Conservation (phyloP, 2,888 invertebrate species). For the Ochlodes sylvanus region DNA sequence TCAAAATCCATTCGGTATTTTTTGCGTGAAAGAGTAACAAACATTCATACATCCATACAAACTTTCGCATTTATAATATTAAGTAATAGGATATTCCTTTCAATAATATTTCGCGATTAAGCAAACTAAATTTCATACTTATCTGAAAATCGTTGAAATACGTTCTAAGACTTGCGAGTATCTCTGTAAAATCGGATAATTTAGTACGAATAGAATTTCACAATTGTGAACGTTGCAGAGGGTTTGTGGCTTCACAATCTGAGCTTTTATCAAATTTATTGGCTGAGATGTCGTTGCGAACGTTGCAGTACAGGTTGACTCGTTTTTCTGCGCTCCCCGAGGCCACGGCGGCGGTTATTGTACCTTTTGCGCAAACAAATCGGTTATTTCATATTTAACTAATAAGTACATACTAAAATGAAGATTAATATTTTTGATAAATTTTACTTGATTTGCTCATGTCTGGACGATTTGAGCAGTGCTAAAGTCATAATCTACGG, state of each 20-base stretch:
- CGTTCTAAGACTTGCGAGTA: not conserved
- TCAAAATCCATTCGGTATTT: too few species aligned
- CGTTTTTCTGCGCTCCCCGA: slow-evolving; percentile 36
- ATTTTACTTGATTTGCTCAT: not conserved
- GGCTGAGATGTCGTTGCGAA: slow-evolving; percentile 33
- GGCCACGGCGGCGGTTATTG: slow-evolving; percentile 7
- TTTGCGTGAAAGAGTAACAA: too few species aligned
- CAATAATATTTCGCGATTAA: not conserved
- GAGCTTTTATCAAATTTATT: slow-evolving; percentile 36
- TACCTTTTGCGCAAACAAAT: slow-evolving; percentile 13
- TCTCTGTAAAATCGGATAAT: slow-evolving; percentile 23
- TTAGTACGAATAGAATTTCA: slow-evolving; percentile 26
- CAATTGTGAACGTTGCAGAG: slow-evolving; percentile 23
- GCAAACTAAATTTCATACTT: not conserved
- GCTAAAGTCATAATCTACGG: too few species aligned
- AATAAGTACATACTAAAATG: not conserved
- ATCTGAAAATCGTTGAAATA: slow-evolving; percentile 19
- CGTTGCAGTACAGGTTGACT: slow-evolving; percentile 23
- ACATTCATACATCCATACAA: too few species aligned
- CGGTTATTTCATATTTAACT: not conserved
- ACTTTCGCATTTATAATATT: too few species aligned
- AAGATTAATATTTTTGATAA: not conserved
- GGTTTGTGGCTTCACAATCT: slow-evolving; percentile 24
- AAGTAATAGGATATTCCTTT: too few species aligned
- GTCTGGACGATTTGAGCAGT: too few species aligned